These are phyloP conservation scores for Drosophila chauvacae DNA, from an alignment of 1,140 invertebrate genomes.

Conservation along the genomic window DNA sequence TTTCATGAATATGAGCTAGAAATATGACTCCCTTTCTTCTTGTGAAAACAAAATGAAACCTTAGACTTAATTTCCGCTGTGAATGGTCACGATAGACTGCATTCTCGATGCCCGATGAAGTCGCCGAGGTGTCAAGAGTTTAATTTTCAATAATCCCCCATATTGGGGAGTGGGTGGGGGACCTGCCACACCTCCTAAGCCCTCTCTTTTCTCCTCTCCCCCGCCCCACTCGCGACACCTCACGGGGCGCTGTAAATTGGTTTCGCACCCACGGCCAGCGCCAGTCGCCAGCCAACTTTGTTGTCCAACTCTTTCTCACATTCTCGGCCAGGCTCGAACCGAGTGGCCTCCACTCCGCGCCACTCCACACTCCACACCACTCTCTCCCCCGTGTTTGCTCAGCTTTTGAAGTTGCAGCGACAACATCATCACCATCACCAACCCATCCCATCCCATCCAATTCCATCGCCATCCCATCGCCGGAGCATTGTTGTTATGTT, in stretches of 20 bases:
- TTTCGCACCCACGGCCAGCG: conserved; percentile 49
- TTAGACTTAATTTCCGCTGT: conserved; percentile 21
- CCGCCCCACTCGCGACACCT: background rate
- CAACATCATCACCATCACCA: conserved; percentile 69
- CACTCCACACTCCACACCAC: conserved; percentile 6
- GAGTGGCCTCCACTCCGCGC: conserved; percentile 10
- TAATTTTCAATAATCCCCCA: conserved; percentile 50
- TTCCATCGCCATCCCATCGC: conserved; percentile 26
- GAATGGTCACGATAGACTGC: conserved; percentile 21
- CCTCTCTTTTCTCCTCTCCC: background rate
- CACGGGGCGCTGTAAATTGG: conserved; percentile 41
- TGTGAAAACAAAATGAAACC: conserved; percentile 17
- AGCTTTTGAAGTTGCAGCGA: conserved; percentile 80
- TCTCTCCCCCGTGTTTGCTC: conserved; percentile 62
- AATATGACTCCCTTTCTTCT: conserved; percentile 8
- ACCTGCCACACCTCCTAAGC: conserved; percentile 17
- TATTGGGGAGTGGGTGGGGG: conserved; percentile 4
- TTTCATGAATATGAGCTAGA: background rate
- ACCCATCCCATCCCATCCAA: conserved; percentile 17
- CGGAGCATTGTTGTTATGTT: conserved; percentile 75
- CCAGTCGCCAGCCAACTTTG: conserved; percentile 19
- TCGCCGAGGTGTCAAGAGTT: conserved; percentile 41
- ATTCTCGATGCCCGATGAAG: conserved; percentile 32
- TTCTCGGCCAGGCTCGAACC: conserved; percentile 29
- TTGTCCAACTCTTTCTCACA: conserved; percentile 50